A percentile compares a stretch with the other conserved stretches of the same genome.
phyloP scores from a whole-genome alignment of 2,888 invertebrate genomes.

The Dynastes tityus region DNA sequence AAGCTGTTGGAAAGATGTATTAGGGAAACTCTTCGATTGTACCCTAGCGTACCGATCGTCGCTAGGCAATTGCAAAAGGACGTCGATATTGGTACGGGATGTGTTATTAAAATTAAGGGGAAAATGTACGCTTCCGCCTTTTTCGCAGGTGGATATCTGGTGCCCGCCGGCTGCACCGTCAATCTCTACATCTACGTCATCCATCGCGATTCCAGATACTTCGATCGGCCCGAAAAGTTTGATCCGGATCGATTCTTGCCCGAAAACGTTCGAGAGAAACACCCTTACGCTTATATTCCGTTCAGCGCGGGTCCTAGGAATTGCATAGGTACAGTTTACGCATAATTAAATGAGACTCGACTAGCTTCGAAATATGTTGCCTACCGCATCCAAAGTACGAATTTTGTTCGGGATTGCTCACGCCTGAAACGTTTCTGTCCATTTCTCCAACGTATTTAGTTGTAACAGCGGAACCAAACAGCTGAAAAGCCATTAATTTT shows the following conservation, averaged over 20 bases:
- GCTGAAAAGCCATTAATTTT: no score
- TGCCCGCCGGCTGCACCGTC: conserved; percentile 54
- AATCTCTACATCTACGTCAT: conserved; percentile 65
- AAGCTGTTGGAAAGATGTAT: conserved; percentile 80
- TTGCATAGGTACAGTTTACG: conserved; percentile 75
- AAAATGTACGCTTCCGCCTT: no score
- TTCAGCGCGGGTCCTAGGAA: conserved; percentile 73
- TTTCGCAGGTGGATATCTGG: conserved; percentile 49
- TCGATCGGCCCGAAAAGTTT: conserved; percentile 78
- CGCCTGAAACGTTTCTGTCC: no score
- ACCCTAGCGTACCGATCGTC: conserved; percentile 80
- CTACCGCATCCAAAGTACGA: no score
- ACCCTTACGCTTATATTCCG: conserved; percentile 80
- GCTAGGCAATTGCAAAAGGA: conserved; percentile 75
- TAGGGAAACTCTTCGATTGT: conserved; percentile 78
- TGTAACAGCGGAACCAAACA: no score
- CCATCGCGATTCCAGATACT: conserved; percentile 77
- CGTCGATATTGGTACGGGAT: conserved; percentile 72
- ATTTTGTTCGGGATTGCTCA: no score
- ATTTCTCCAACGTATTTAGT: no score
- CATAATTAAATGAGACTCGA: no score
- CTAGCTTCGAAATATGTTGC: no score
- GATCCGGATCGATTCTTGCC: conserved; percentile 82
- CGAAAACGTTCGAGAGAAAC: conserved; percentile 78
- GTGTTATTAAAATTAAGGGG: no score